These are phyloP conservation scores for Addax nasomaculatus DNA, from an alignment of 2,113 vertebrate genomes.

Conservation along the genomic window DNA sequence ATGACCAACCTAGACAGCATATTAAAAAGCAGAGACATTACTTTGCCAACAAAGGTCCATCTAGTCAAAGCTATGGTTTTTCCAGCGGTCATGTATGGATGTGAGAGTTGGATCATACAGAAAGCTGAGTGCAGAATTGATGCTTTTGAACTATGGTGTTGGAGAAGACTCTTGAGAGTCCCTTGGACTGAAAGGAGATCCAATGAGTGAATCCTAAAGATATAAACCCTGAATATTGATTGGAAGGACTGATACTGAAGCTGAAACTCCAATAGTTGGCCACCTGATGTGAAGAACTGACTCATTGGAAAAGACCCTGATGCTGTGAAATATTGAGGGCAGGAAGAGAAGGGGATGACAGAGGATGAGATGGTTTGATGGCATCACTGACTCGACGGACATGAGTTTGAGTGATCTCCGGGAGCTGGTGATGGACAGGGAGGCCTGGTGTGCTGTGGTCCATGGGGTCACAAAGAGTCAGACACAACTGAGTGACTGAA, in stretches of 20 bases:
- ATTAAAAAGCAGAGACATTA: background rate
- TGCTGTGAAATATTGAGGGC: background rate
- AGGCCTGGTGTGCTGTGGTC: background rate
- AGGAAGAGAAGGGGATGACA: background rate
- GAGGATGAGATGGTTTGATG: background rate
- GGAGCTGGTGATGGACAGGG: background rate
- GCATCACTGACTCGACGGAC: background rate
- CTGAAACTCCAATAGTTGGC: background rate
- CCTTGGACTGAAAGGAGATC: background rate
- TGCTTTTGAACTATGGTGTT: background rate
- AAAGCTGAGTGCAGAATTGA: background rate
- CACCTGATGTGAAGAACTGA: background rate
- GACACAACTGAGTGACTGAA: background rate
- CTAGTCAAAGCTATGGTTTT: background rate
- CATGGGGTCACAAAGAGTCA: background rate
- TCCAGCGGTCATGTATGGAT: background rate
- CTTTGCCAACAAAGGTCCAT: background rate
- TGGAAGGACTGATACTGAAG: background rate
- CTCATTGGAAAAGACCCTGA: background rate
- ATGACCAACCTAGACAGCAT: background rate
- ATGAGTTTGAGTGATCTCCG: rapidly evolving
- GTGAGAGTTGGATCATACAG: background rate
- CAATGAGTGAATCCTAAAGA: background rate
- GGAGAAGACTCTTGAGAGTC: background rate
- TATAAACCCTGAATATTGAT: background rate